Percentiles rank a stretch among this genome's conserved stretches.
Conservation (phyloP, 2,797 vertebrate genomes). For the Xyrichtys novacula region DNA sequence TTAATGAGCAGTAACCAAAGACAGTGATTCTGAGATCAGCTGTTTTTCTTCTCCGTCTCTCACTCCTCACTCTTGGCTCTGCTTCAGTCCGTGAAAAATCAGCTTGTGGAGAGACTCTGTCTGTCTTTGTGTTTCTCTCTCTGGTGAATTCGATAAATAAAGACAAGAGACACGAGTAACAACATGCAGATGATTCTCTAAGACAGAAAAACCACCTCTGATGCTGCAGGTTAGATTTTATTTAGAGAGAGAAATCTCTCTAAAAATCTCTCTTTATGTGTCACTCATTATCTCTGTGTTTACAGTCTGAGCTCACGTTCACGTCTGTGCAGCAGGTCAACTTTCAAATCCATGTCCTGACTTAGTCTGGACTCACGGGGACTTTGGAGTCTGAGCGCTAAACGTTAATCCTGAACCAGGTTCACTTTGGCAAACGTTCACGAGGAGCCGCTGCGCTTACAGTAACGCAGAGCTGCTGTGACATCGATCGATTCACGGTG, state of each 20-base stretch:
- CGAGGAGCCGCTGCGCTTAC: constrained; percentile 16
- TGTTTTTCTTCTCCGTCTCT: too few relatives aligned
- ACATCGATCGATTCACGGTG: constrained; percentile 11
- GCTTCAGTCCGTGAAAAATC: too few relatives aligned
- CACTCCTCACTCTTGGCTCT: too few relatives aligned
- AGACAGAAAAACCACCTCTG: too few relatives aligned
- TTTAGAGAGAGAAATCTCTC: neutral
- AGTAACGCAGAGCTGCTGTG: neutral
- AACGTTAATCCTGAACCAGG: constrained; percentile 51
- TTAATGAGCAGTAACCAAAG: neutral
- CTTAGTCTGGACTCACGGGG: neutral
- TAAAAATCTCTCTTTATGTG: neutral
- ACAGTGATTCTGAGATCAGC: too few relatives aligned
- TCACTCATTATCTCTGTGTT: neutral
- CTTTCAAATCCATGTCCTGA: neutral
- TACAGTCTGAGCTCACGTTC: neutral
- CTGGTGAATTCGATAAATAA: too few relatives aligned
- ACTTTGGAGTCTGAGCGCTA: constrained; percentile 52
- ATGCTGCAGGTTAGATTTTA: too few relatives aligned
- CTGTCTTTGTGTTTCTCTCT: too few relatives aligned
- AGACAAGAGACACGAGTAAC: too few relatives aligned
- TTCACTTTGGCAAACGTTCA: constrained; percentile 31
- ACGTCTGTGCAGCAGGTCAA: neutral
- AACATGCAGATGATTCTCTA: too few relatives aligned
- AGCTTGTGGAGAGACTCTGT: too few relatives aligned